These are phyloP conservation scores for Tapirus terrestris DNA, from an alignment of 2,113 vertebrate species.

Conservation along the genomic window DNA sequence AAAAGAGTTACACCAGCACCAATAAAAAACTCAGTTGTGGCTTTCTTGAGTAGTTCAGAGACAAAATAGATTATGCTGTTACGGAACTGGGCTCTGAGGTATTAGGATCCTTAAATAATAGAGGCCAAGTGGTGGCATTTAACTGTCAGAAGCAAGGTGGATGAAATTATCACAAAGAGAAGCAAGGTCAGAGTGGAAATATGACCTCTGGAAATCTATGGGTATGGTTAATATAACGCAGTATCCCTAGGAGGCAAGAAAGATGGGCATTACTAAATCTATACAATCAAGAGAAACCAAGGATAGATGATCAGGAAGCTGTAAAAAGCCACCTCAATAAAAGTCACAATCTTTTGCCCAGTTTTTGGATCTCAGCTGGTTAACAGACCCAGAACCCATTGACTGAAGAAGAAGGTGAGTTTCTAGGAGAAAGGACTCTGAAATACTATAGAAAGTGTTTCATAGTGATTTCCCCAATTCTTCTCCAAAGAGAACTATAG, in stretches of 20 bases:
- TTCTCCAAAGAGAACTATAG: background rate
- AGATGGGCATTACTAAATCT: background rate
- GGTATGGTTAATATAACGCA: background rate
- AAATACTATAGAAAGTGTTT: background rate
- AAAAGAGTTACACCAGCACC: background rate
- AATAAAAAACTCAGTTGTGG: background rate
- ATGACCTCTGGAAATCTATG: background rate
- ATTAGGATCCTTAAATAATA: background rate
- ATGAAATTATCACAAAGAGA: background rate
- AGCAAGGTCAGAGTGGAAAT: background rate
- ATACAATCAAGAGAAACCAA: background rate
- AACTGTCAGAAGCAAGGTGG: background rate
- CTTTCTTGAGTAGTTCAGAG: background rate
- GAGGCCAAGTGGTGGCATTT: background rate
- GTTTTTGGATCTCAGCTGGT: background rate
- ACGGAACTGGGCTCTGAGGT: background rate
- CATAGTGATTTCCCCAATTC: background rate
- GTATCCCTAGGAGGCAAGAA: background rate
- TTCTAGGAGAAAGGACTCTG: background rate
- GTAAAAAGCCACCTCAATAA: background rate
- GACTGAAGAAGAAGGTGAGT: background rate
- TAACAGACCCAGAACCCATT: background rate
- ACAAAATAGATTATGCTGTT: background rate
- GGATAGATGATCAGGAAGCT: background rate
- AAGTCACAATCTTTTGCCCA: background rate